Base-by-base conservation (phyloP, 2,113 vertebrate genomes). In the Rattus rattus region DNA sequence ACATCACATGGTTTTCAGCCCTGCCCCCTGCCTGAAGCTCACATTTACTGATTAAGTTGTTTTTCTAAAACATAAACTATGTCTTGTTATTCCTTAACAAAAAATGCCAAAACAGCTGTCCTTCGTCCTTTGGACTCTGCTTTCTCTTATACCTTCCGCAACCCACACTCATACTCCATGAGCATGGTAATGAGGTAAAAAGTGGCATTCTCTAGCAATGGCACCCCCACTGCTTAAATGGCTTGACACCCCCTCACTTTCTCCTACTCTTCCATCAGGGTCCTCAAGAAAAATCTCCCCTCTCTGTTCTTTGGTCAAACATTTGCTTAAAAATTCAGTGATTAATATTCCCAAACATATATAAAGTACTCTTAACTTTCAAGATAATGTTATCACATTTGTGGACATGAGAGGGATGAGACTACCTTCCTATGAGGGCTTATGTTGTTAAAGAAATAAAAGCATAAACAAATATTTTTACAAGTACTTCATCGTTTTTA, bases 231-330 rank as follows among this genome's bases (percentile, higher is more conserved):
- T 49, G n/a, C 28, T 88, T 84, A 33, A 56, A 75, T 39, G 19
- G 26, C 19, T 16, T 36, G 4, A 2, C 3, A 10, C 5, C n/a
- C 0, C 43, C 0, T 4, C 7, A 14, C 47, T 5, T 14, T 12
- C 43, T 33, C 17, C 20, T 63, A 19, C 11, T 47, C 20, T 16
- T 49, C 7, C 61, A 20, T 22, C 70, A 20, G 7, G 61, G 52
- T 92, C 28, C 54, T 20, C 5, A 14, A 26, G 30, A 79, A 33
- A 54, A 65, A 61, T 43, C 6, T 59, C 49, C 73, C 30, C 0
- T 73, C 3, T 72, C 24, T 88, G 14, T 77, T 59, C 75, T 67
- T 92, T 77, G 20, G 28, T 70, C 28, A 69, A 91, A 63, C 1
- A 47, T 49, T 95, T 47, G 19, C 17, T 79, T 87, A 84, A 43